Evolutionary conservation across 2,113 vertebrate species (phyloP).

Genomic region (Peromyscus polionotus): DNA sequence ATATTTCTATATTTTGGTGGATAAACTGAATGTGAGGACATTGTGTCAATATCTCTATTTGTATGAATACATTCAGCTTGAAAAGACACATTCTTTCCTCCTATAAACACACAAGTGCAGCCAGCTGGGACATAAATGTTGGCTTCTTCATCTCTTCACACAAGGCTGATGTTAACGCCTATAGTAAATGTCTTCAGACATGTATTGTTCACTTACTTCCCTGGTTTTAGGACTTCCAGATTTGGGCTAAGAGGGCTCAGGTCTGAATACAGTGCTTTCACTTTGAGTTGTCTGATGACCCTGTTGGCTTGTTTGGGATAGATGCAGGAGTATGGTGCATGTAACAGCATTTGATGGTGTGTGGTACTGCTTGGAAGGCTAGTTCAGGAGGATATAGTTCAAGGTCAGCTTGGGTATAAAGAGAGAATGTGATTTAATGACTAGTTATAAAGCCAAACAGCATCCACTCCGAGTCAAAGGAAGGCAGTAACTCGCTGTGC

Average conservation of each 20-base stretch:
- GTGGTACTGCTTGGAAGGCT: neutral
- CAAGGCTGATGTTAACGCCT: neutral
- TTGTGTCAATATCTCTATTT: neutral
- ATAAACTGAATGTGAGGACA: neutral
- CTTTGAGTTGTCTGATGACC: neutral
- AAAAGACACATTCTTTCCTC: neutral
- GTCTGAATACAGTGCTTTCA: neutral
- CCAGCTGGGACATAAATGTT: neutral
- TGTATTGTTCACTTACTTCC: neutral
- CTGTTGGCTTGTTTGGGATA: neutral
- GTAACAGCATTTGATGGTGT: neutral
- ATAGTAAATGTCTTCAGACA: neutral
- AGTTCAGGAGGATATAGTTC: too few species aligned
- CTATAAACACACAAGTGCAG: neutral
- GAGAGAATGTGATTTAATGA: neutral
- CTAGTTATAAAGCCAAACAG: neutral
- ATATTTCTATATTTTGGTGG: neutral
- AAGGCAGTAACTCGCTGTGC: neutral
- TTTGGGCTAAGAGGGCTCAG: neutral
- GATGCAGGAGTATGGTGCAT: neutral
- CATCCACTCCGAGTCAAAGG: neutral
- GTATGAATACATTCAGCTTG: neutral
- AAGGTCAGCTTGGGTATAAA: neutral
- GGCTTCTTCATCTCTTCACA: constrained; percentile 7
- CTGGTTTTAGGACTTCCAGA: neutral